These are phyloP conservation scores for Sphenodon punctatus DNA, from an alignment of 2,797 vertebrate species.

Conservation along the genomic window DNA sequence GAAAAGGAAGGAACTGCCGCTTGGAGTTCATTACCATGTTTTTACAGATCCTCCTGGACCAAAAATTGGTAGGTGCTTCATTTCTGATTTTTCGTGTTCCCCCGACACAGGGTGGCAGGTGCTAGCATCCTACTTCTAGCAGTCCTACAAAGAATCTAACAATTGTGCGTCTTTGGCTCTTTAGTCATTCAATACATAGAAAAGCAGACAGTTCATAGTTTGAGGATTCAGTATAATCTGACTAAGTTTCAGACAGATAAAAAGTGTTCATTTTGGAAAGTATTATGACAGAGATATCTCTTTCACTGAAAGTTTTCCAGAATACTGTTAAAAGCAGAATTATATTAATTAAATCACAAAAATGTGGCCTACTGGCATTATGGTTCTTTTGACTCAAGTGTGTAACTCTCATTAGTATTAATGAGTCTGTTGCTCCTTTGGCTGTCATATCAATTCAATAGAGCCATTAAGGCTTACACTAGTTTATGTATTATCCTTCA, in stretches of 20 bases:
- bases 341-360: background rate
- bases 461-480: background rate
- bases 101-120: too few species aligned
- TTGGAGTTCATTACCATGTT: slow-evolving; percentile 82
- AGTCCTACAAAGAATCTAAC: background rate
- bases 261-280: background rate
- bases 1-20: slow-evolving; percentile 81
- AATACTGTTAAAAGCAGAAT: slow-evolving; percentile 1
- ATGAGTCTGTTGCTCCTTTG: background rate
- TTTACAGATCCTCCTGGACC: slow-evolving; percentile 85
- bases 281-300: background rate
- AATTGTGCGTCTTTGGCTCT: background rate
- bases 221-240: background rate
- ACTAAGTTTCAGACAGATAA: background rate
- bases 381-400: background rate
- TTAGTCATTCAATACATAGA: background rate
- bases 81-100: background rate
- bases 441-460: background rate
- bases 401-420: background rate
- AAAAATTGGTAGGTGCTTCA: slow-evolving; percentile 83
- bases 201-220: background rate
- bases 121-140: background rate
- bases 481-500: background rate
- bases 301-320: background rate
- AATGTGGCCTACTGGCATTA: background rate